Conservation (phyloP, 2,888 invertebrate genomes). For the Drosophila fulvimacula region DNA sequence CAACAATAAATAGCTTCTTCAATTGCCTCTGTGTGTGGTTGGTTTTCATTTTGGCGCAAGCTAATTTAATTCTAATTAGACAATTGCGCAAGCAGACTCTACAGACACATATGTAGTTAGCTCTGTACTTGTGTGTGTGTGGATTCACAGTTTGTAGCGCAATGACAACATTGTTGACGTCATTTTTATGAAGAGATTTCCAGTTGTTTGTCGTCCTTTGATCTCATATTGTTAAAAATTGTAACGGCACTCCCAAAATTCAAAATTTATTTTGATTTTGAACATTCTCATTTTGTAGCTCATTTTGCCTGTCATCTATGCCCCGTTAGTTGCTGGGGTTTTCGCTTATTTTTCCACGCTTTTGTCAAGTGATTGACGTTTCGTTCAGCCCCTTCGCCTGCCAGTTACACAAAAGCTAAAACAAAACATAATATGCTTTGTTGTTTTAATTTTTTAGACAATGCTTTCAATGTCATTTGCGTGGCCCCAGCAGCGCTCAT, state of each 20-base stretch:
- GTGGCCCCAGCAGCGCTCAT: conserved; percentile 27
- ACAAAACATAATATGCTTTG: conserved; percentile 64
- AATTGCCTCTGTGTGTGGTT: conserved; percentile 14
- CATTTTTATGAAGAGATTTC: conserved; percentile 34
- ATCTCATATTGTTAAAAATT: not conserved
- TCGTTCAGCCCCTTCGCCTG: conserved; percentile 36
- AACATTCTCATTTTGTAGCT: not conserved
- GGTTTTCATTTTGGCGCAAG: conserved; percentile 23
- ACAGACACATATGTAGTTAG: not conserved
- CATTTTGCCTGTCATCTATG: conserved; percentile 31
- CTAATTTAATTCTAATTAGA: conserved; percentile 74
- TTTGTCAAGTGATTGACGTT: conserved; percentile 73
- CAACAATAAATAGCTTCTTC: conserved; percentile 50
- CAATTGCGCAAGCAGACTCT: conserved; percentile 50
- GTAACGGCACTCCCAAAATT: conserved; percentile 37
- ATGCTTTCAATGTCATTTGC: conserved; percentile 74
- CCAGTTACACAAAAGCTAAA: conserved; percentile 48
- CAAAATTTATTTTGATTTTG: conserved; percentile 30
- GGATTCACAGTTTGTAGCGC: conserved; percentile 41
- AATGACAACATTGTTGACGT: conserved; percentile 58
- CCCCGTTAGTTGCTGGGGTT: conserved; percentile 45
- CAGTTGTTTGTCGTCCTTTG: conserved; percentile 6
- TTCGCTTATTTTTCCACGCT: conserved; percentile 43
- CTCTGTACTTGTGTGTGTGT: conserved; percentile 4
- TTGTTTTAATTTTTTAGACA: conserved; percentile 49